Evolutionary conservation across 2,888 invertebrate species (phyloP), one percentile per base, ranked within the genome.

Genomic region (Mantis religiosa): DNA sequence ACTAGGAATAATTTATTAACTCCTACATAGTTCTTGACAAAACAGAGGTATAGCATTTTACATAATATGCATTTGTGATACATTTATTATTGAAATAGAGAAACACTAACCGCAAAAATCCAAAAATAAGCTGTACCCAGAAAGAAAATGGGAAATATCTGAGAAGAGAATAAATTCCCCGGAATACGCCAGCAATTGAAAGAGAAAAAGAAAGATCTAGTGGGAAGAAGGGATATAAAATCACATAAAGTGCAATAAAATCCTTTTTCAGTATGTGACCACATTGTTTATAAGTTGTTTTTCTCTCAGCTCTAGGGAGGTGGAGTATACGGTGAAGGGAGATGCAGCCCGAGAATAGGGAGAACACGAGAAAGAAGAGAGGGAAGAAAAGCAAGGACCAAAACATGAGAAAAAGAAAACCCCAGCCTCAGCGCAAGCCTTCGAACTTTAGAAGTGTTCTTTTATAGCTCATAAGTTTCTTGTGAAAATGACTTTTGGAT

Each of bases 401-500:
- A 71, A 20, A 71, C 54, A 71, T 3, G 54, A 71, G 25, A 3
- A 15, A 71, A 25, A 71, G 54, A 71, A 54, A 71, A 71, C 54
- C 3, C 15, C 54, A 71, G 25, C 20, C 20, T 71, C 54, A 25
- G 54, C 25, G 54, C 54, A 71, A 71, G 14, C 25, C 54, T 71
- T 71, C 54, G 54, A 87, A 87, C 81, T 87, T 87, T 82, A 28
- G 27, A 87, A 87, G 82, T 87, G 87, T 41, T 87, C 87, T 87
- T 87, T 82, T 87, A 82, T 87, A 82, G 82, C 87, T 54, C 86
- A 54, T 28, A 81, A 81, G 86, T 86, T 86, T 86, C 81, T 81
- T 8, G 20, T 25, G 87, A 87, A 87, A 87, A 87, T 87, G 87
- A 87, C 87, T 87, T 87, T 87, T 34, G 87, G 87, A 82, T 87